Base-by-base conservation (phyloP, 2,888 invertebrate genomes). In the Mesoligia furuncula region DNA sequence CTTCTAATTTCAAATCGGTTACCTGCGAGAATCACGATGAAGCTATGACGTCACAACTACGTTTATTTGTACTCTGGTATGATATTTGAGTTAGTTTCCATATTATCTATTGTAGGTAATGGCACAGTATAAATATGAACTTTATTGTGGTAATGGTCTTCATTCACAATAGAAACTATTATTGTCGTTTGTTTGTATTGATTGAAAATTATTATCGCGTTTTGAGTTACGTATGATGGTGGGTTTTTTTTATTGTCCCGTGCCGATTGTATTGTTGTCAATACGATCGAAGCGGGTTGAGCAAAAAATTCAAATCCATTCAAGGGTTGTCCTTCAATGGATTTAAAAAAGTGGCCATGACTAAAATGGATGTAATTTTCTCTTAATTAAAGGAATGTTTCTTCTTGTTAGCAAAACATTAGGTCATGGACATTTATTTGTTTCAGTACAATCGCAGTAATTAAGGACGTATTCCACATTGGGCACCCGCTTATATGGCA, bases 91-190 rank as follows among this genome's bases (percentile, higher is more conserved):
- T 76, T 75, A 13, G n/a, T 61, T 61, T 45, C 45, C 15, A 66
- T 51, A 70, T 61, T 70, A 77, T 67, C 72, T 64, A 73, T 72
- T 79, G 68, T 36, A 6, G 36, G 36, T 36, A 6, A 31, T 31
- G 31, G 31, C 31, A 31, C 31, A 31, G 31, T 3, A 31, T 31
- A 31, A 31, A 31, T 31, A 31, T 31, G 31, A 31, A 31, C 31
- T 31, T 31, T 31, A 31, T 4, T 31, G 31, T 31, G 31, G 51
- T 73, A 57, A 57, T 27, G 51, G 48, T 54, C 8, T 67, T n/a
- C 71, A 76, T 79, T 83, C 71, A 75, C 74, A 84, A 85, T 85
- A 39, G 62, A 59, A 66, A 74, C 54, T 66, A 72, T 81, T 45
- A 66, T 54, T 62, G 62, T 68, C 24, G 48, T 48, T 62, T 75